phyloP scores from a whole-genome alignment of 2,797 vertebrate genomes.

The Erithacus rubecula region DNA sequence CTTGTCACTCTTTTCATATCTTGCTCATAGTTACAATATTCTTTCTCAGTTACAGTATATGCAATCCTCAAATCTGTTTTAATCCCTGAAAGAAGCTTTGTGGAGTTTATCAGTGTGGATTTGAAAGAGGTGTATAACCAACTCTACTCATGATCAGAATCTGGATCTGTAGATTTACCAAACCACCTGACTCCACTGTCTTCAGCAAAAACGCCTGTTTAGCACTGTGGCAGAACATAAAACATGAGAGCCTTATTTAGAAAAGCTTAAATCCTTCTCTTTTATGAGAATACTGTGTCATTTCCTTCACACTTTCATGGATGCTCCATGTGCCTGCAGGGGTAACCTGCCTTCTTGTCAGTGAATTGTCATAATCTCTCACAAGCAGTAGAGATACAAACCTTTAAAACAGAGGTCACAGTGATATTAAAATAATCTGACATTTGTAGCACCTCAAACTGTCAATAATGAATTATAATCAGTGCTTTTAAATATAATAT shows the following conservation, averaged over 20 bases:
- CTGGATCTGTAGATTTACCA: neutral
- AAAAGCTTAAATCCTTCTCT: neutral
- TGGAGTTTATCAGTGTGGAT: neutral
- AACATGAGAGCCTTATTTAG: neutral
- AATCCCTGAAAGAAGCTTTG: neutral
- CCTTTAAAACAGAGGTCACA: neutral
- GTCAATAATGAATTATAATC: neutral
- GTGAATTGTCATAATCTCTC: neutral
- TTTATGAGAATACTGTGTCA: neutral
- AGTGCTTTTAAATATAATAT: neutral
- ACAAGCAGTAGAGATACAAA: neutral
- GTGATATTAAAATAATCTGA: neutral
- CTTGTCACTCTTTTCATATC: neutral
- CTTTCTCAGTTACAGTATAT: neutral
- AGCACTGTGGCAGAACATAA: neutral
- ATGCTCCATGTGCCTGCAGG: neutral
- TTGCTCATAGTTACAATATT: neutral
- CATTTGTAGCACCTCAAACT: neutral
- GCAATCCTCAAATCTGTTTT: constrained; percentile 22
- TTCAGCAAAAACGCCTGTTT: neutral
- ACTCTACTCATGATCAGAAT: neutral
- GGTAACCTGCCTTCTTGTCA: neutral
- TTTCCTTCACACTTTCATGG: neutral
- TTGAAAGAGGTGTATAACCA: neutral
- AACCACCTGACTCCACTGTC: neutral